Percentiles rank a stretch among this genome's conserved stretches.
Evolutionary conservation across 2,888 invertebrate genomes (phyloP).

Genomic region (Mesorhabditis belari): DNA sequence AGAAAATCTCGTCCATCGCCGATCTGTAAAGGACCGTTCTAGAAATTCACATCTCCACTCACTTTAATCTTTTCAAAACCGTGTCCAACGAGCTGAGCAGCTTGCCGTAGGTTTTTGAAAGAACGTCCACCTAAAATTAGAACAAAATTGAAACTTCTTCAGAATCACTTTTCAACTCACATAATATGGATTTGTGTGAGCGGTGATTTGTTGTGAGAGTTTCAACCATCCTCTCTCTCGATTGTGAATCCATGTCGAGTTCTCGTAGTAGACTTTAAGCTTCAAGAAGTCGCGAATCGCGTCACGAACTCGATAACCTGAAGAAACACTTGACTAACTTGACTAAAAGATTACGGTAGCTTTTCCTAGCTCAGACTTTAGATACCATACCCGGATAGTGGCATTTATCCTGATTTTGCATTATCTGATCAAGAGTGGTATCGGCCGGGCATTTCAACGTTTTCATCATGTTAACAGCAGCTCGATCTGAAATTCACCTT

Average conservation of each 20-base stretch:
- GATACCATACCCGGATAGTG: conserved; percentile 19
- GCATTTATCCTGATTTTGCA: conserved; percentile 26
- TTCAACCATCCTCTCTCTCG: conserved; percentile 5
- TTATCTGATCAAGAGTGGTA: conserved; percentile 21
- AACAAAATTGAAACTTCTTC: conserved; percentile 18
- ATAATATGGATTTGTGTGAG: background rate
- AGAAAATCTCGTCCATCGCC: conserved; percentile 19
- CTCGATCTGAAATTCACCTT: conserved; percentile 8
- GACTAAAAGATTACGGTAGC: background rate
- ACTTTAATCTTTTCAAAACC: conserved; percentile 4
- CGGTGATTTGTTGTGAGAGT: background rate
- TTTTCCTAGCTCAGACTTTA: background rate
- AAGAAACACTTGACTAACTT: too few relatives aligned
- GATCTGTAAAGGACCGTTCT: conserved; percentile 1
- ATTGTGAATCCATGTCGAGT: conserved; percentile 33
- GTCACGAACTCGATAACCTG: conserved; percentile 25
- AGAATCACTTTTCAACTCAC: conserved; percentile 12
- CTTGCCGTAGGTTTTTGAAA: conserved; percentile 18
- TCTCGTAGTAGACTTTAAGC: conserved; percentile 26
- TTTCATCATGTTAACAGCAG: conserved; percentile 7
- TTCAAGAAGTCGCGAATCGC: conserved; percentile 20
- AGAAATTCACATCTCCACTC: background rate
- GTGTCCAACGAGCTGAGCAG: conserved; percentile 21
- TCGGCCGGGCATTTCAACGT: conserved; percentile 23
- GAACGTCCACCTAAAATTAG: conserved; percentile 22